These are phyloP conservation scores for Sesia apiformis DNA, from an alignment of 2,888 invertebrate species.

Conservation along the genomic window DNA sequence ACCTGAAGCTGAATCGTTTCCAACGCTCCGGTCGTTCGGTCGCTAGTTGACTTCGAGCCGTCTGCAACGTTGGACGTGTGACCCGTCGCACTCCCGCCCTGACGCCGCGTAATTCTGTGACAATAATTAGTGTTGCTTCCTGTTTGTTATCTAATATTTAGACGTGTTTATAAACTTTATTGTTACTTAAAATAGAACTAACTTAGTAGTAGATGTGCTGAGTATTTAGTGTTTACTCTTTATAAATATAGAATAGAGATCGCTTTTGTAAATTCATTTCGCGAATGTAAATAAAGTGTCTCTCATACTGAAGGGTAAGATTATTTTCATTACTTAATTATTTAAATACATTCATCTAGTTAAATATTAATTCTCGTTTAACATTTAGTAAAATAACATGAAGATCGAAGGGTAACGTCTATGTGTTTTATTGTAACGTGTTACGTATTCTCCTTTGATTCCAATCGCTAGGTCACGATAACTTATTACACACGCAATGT, in stretches of 20 bases:
- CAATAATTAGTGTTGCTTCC: conserved; percentile 70
- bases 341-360: no score
- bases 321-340: no score
- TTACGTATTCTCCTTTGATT: conserved; percentile 19
- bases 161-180: background rate
- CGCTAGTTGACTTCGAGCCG: conserved; percentile 54
- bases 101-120: conserved; percentile 65
- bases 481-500: conserved; percentile 30
- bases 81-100: conserved; percentile 25
- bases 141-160: conserved; percentile 54
- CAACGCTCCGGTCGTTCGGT: conserved; percentile 8
- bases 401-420: no score
- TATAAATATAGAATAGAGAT: background rate
- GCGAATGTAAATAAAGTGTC: conserved; percentile 21
- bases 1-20: conserved; percentile 8
- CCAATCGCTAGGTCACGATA: conserved; percentile 15
- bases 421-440: background rate
- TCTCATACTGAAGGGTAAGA: background rate
- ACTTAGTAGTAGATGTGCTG: background rate
- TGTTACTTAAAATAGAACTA: background rate
- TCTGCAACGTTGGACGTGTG: conserved; percentile 41
- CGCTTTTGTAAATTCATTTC: conserved; percentile 5
- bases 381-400: no score
- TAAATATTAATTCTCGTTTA: no score
- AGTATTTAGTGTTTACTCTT: background rate